Conservation (phyloP, 2,113 vertebrate genomes). For the Numenius arquata region DNA sequence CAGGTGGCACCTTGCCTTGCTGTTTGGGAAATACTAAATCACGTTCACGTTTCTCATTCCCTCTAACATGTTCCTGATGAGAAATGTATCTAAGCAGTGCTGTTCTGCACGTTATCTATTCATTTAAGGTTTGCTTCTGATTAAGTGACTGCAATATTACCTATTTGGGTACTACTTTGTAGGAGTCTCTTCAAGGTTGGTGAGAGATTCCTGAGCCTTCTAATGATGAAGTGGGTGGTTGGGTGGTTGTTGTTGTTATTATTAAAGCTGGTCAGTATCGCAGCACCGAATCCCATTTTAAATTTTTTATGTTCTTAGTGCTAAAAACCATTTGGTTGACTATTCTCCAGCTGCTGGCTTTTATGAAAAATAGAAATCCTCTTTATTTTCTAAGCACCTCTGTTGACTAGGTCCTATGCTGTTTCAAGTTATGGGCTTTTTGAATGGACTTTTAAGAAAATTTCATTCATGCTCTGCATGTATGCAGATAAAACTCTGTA, state of each 20-base stretch:
- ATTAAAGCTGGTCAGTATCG: not conserved
- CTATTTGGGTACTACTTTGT: not conserved
- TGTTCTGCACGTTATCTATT: not conserved
- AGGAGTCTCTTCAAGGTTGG: not conserved
- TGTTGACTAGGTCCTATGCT: not conserved
- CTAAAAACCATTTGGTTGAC: not conserved
- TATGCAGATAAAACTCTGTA: not conserved
- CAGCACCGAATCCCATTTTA: not conserved
- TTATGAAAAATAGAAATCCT: not conserved
- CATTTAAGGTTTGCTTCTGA: not conserved
- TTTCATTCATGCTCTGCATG: not conserved
- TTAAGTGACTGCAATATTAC: not conserved
- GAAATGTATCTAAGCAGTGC: not conserved
- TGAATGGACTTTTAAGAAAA: not conserved
- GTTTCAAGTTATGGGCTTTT: not conserved
- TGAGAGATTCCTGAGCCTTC: not conserved
- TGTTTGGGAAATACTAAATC: not conserved
- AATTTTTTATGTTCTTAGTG: not conserved
- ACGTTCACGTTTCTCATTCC: not conserved
- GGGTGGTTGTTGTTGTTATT: not conserved
- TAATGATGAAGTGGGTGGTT: not conserved
- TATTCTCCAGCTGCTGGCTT: not conserved
- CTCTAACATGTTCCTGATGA: rapidly evolving
- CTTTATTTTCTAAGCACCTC: not conserved
- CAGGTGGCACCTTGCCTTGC: not conserved